A percentile compares a stretch with the other conserved stretches of the same genome.
These are phyloP conservation scores for Zoroaster sp. DNA, from an alignment of 53 echinoderm and acorn worm genomes.

Conservation along the genomic window DNA sequence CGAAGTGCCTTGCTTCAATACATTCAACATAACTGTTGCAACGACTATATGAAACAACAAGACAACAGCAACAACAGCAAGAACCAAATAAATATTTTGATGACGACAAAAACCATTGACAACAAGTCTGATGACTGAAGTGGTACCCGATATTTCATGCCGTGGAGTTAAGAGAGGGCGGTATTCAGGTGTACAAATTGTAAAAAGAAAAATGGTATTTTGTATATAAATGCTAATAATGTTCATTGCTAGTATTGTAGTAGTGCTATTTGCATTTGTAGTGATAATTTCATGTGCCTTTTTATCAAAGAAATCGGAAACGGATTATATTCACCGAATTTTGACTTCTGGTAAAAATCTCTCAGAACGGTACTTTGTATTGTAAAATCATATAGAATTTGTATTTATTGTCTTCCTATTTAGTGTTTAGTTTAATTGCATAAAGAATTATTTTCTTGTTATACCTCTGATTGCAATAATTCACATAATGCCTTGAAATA, in stretches of 20 bases:
- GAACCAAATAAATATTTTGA: no score
- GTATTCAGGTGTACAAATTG: neutral
- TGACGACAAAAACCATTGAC: neutral
- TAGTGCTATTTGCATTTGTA: neutral
- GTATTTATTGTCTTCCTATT: slow-evolving; percentile 31
- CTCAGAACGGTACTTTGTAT: neutral
- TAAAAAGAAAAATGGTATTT: neutral
- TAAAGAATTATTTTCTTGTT: neutral
- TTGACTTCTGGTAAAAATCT: neutral
- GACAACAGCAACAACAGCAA: no score
- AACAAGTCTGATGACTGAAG: neutral
- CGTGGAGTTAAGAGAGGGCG: neutral
- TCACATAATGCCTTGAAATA: neutral
- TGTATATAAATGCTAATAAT: neutral
- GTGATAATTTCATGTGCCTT: neutral
- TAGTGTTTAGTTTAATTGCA: neutral
- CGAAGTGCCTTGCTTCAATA: no score
- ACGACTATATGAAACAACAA: no score
- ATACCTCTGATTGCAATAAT: neutral
- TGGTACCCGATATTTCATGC: neutral
- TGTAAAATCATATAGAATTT: neutral
- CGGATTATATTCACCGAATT: neutral
- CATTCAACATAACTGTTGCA: no score
- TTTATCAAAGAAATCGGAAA: no score
- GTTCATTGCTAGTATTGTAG: neutral